Evolutionary conservation across 2,113 vertebrate species (phyloP), one percentile per base, ranked within the genome.

Genomic region (Colinus virginianus): DNA sequence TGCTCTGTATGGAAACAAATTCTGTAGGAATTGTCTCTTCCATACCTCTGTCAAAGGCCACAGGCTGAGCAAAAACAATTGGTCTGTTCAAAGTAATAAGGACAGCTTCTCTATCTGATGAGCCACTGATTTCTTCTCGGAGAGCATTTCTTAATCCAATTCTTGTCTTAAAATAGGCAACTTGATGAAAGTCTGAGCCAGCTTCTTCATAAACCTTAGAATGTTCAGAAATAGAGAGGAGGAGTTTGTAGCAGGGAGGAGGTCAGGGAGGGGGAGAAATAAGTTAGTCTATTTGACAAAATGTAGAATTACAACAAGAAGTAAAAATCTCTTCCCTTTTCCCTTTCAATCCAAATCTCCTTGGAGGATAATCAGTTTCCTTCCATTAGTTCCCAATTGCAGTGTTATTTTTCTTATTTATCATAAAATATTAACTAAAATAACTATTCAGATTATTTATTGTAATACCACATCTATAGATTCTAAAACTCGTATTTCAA

Each of bases 131-230:
- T 97, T 99, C 99, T 93, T 99, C 99, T 97, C 99, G 96, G 55
- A 99, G 98, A 48, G 99, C 99, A 67, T 99, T 99, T 56, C 99
- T 98, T 92, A 99, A 97, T 59, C 99, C 99, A 43, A 99, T 99
- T 76, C 99, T 98, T 48, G 99, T 99, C 92, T 99, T 98, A 97
- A 99, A 99, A 97, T 99, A 99, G 6, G 99, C 99, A 95, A 99
- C 99, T 91, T 99, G 99, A 97, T 99, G 99, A 94, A 99, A 99
- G 97, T 99, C 99, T 59, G 99, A 99, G 64, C 99, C 99, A 64
- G 99, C 99, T 97, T 99, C 99, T 96, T 99, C 99, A 90, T 99
- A 99, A 69, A 99, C 99, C 99, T 99, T 93, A 84, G 92, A 89
- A 67, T 0, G 15, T 78, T 84, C 1, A 70, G 75, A 89, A 85